A percentile compares a stretch with the other conserved stretches of the same genome.
Conservation (phyloP, 2,888 invertebrate species). For the Stenichneumon culpator region DNA sequence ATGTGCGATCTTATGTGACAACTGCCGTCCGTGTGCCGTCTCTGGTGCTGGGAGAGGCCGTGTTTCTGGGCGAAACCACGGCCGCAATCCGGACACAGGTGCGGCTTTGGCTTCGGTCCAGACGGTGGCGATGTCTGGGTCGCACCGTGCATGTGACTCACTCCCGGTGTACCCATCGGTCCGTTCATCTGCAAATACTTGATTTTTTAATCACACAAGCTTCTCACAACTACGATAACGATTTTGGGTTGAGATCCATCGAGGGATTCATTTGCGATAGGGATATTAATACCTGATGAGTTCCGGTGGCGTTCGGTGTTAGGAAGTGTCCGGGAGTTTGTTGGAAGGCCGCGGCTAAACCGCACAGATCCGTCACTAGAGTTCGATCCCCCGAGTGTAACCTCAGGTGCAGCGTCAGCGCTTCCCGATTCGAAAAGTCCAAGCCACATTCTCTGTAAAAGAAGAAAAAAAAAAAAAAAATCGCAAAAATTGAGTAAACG, state of each 20-base stretch:
- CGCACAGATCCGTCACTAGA: conserved; percentile 93
- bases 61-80: conserved; percentile 94
- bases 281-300: conserved; percentile 81
- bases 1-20: conserved; percentile 93
- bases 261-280: not conserved
- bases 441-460: conserved; percentile 88
- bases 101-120: conserved; percentile 89
- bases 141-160: conserved; percentile 84
- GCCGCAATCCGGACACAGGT: conserved; percentile 92
- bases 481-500: not conserved
- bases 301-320: conserved; percentile 81
- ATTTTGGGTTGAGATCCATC: not conserved
- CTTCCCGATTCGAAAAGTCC: conserved; percentile 90
- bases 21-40: conserved; percentile 92
- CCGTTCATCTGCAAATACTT: conserved; percentile 82
- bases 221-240: not conserved
- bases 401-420: conserved; percentile 92
- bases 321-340: conserved; percentile 88
- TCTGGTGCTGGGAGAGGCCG: conserved; percentile 92
- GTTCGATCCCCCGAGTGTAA: conserved; percentile 93
- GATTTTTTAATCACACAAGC: conserved; percentile 65
- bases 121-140: conserved; percentile 84
- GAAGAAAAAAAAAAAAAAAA: conserved; percentile 2
- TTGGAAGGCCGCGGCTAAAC: conserved; percentile 92
- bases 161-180: conserved; percentile 82